phyloP scores from a whole-genome alignment of 2,888 invertebrate species.

The Erebia ligea region DNA sequence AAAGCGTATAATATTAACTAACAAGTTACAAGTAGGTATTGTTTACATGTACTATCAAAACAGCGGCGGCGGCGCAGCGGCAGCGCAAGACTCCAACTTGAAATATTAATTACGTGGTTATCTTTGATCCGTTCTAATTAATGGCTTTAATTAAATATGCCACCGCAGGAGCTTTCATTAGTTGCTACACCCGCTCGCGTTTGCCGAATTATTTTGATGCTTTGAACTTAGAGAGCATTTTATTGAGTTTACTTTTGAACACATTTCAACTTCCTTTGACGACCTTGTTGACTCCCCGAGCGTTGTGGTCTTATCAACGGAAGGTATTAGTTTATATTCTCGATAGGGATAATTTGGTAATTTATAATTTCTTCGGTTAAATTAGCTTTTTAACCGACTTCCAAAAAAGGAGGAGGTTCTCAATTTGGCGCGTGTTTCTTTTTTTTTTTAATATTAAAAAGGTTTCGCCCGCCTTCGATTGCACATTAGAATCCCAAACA shows the following conservation, averaged over 20 bases:
- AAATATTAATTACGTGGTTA: conserved; percentile 49
- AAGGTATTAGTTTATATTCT: too few relatives aligned
- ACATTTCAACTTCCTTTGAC: background rate
- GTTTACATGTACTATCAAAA: background rate
- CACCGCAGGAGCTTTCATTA: conserved; percentile 44
- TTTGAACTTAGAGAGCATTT: background rate
- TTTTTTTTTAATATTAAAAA: too few relatives aligned
- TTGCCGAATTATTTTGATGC: conserved; percentile 3
- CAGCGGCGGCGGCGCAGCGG: background rate
- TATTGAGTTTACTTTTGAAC: background rate
- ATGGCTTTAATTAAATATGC: conserved; percentile 49
- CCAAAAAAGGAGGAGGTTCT: too few relatives aligned
- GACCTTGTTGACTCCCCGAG: too few relatives aligned
- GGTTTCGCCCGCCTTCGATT: too few relatives aligned
- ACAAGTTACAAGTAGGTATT: background rate
- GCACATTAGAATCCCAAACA: too few relatives aligned
- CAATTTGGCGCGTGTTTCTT: too few relatives aligned
- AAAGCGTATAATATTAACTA: too few relatives aligned
- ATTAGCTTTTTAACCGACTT: too few relatives aligned
- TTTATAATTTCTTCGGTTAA: too few relatives aligned
- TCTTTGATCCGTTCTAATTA: conserved; percentile 50
- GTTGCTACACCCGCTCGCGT: conserved; percentile 14
- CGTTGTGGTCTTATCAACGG: too few relatives aligned
- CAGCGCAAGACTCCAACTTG: conserved; percentile 33
- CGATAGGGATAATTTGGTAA: too few relatives aligned